Evolutionary conservation across 2,113 vertebrate species (phyloP).

Genomic region (Pituophis catenifer): DNA sequence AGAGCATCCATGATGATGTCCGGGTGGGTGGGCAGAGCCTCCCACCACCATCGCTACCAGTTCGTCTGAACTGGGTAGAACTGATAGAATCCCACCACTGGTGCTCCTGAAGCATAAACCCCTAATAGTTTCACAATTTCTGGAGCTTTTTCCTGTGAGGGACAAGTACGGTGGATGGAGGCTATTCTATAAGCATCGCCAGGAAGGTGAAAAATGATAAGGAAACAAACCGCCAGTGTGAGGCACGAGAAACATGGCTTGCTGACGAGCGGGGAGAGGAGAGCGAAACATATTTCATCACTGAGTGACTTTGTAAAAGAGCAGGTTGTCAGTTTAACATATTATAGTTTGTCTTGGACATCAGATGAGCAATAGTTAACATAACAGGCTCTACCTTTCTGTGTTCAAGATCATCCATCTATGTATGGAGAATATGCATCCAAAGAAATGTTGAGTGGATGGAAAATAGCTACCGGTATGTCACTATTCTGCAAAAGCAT

Average conservation of each 20-base stretch:
- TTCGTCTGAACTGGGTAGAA: too few relatives aligned
- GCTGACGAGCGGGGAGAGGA: neutral
- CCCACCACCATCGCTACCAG: too few relatives aligned
- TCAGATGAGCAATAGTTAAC: constrained; percentile 34
- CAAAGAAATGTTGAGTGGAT: neutral
- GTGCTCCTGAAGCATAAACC: neutral
- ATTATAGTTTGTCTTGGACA: constrained; percentile 20
- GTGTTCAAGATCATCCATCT: neutral
- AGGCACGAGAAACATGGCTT: neutral
- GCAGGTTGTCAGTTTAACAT: constrained; percentile 30
- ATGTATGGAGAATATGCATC: neutral
- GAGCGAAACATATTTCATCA: constrained; percentile 16
- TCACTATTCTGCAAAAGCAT: neutral
- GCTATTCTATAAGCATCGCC: neutral
- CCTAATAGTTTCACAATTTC: neutral
- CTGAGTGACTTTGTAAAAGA: constrained; percentile 26
- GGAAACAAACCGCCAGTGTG: neutral
- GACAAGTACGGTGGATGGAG: neutral
- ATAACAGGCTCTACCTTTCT: neutral
- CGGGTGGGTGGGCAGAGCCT: too few relatives aligned
- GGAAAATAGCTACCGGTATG: neutral
- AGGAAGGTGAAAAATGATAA: constrained; percentile 10
- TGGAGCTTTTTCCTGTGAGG: neutral
- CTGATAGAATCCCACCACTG: too few relatives aligned
- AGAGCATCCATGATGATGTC: too few relatives aligned